Conservation (phyloP, 2,888 invertebrate species). For the Mactromeris polynyma region DNA sequence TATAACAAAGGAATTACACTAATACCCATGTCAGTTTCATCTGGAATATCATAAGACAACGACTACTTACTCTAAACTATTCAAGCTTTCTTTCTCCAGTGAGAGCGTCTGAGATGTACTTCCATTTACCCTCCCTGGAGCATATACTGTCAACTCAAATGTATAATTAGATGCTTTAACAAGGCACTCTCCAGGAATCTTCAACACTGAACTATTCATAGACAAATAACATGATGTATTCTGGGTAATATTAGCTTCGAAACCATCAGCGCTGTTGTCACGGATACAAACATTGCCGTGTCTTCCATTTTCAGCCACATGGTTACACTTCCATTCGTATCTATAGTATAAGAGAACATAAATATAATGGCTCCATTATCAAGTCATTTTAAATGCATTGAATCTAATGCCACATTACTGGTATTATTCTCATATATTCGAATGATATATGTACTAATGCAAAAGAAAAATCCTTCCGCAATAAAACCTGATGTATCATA, state of each 20-base stretch:
- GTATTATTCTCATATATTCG: background rate
- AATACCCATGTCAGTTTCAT: background rate
- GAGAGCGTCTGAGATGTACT: slow-evolving; percentile 77
- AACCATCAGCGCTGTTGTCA: slow-evolving; percentile 31
- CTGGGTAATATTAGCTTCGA: slow-evolving; percentile 10
- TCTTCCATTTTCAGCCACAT: slow-evolving; percentile 32
- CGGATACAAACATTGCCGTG: slow-evolving; percentile 68
- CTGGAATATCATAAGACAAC: background rate
- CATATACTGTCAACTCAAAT: slow-evolving; percentile 78
- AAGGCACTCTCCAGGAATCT: slow-evolving; percentile 66
- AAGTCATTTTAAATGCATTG: background rate
- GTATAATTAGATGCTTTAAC: slow-evolving; percentile 69
- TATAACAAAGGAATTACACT: background rate
- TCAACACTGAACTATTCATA: slow-evolving; percentile 61
- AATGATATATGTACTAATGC: background rate
- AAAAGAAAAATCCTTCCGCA: background rate
- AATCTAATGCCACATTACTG: too few species aligned
- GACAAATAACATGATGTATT: slow-evolving; percentile 41
- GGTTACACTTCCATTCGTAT: slow-evolving; percentile 72
- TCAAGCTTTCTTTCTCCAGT: slow-evolving; percentile 28
- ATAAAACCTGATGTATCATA: background rate
- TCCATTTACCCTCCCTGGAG: slow-evolving; percentile 53
- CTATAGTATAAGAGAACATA: slow-evolving; percentile 53
- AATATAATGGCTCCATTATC: background rate
- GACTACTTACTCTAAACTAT: slow-evolving; percentile 70